Evolutionary conservation across 2,797 vertebrate genomes (phyloP).

Genomic region (Phoeniculus purpureus): DNA sequence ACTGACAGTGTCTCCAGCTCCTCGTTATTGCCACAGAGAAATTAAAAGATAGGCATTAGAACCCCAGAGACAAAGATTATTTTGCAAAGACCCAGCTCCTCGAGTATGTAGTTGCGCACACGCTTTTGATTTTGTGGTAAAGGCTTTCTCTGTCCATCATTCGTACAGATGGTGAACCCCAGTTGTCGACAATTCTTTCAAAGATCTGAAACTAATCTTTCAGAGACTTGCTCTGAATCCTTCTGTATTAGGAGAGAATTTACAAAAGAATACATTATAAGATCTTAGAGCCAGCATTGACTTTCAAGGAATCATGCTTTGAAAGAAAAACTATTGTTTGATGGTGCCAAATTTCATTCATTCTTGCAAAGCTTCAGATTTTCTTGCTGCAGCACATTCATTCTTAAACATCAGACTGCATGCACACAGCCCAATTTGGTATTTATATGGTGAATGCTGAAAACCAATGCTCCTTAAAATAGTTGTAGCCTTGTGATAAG

Average conservation of each 20-base stretch:
- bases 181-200: neutral
- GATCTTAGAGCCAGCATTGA: neutral
- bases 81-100: neutral
- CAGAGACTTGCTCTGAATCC: neutral
- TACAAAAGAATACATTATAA: neutral
- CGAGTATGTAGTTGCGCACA: neutral
- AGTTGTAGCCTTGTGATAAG: conserved; percentile 44
- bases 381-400: conserved; percentile 37
- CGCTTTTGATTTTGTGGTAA: neutral
- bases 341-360: conserved; percentile 49
- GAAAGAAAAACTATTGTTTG: conserved; percentile 44
- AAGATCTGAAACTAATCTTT: conserved; percentile 31
- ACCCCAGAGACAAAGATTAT: neutral
- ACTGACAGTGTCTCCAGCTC: neutral
- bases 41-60: neutral
- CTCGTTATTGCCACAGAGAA: neutral
- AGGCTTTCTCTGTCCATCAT: neutral
- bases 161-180: neutral
- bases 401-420: conserved; percentile 54
- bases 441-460: neutral
- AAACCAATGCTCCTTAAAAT: conserved; percentile 55
- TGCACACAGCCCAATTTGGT: conserved; percentile 21
- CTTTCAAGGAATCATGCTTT: conserved; percentile 16
- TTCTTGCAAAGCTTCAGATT: conserved; percentile 14
- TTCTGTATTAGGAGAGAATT: conserved; percentile 6